Evolutionary conservation across 2,113 vertebrate species (phyloP).

Genomic region (Sinosuthora webbiana): DNA sequence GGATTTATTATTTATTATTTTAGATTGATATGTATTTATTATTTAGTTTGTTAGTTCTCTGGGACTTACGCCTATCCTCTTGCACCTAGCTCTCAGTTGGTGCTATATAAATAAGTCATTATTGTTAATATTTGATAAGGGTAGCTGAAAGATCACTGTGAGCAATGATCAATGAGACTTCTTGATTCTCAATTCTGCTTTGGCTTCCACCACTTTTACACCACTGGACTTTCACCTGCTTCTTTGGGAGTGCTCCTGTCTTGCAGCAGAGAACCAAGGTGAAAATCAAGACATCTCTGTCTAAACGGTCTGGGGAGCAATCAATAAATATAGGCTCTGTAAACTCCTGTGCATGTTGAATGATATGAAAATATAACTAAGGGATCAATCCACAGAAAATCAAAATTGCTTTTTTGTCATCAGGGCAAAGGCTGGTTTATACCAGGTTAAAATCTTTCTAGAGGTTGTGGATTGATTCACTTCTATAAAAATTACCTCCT

Average conservation of each 20-base stretch:
- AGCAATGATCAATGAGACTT: constrained; percentile 33
- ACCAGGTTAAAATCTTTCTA: background rate
- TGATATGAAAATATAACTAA: background rate
- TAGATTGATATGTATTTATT: constrained; percentile 63
- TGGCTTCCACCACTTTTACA: background rate
- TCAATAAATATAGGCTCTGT: background rate
- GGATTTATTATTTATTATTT: constrained; percentile 66
- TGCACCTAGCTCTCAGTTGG: constrained; percentile 19
- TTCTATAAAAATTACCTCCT: background rate
- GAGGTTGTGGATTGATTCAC: background rate
- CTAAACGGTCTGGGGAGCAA: background rate
- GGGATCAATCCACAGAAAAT: background rate
- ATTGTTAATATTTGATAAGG: constrained; percentile 62
- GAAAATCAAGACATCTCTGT: background rate
- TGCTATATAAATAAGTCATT: constrained; percentile 61
- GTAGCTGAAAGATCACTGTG: constrained; percentile 32
- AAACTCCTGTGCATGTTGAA: background rate
- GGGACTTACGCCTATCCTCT: background rate
- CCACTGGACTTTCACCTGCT: background rate
- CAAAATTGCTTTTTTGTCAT: background rate
- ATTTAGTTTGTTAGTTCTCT: constrained; percentile 65
- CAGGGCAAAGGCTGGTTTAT: background rate
- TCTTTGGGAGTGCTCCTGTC: background rate
- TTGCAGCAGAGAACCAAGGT: background rate
- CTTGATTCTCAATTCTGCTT: background rate